A percentile compares a stretch with the other conserved stretches of the same genome.
Evolutionary conservation across 2,113 vertebrate genomes (phyloP).

Genomic region (Isichthys henryi): DNA sequence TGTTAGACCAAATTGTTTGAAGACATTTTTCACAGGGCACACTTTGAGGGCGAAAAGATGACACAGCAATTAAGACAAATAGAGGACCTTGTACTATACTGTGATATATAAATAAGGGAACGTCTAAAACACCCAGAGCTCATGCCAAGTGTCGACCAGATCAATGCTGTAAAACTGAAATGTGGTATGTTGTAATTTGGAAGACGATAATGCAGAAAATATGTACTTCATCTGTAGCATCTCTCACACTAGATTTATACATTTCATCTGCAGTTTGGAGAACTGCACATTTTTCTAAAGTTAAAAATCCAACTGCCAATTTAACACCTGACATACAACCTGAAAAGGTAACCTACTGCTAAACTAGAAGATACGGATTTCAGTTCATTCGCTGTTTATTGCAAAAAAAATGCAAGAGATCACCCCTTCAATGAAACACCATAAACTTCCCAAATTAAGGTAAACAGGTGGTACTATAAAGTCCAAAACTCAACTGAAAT

Average conservation of each 20-base stretch:
- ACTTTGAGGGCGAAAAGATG: neutral
- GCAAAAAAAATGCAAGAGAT: neutral
- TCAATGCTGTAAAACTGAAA: neutral
- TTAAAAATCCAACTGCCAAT: no score
- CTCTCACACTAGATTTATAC: neutral
- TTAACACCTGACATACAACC: no score
- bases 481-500: neutral
- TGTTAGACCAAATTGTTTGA: neutral
- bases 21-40: neutral
- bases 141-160: neutral
- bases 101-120: neutral
- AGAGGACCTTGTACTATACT: neutral
- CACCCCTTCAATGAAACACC: neutral
- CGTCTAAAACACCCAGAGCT: neutral
- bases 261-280: neutral
- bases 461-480: neutral
- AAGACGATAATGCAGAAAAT: no score
- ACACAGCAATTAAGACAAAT: neutral
- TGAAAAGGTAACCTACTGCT: neutral
- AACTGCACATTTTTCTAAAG: neutral
- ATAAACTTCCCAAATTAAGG: neutral
- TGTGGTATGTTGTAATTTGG: neutral
- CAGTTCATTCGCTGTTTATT: neutral
- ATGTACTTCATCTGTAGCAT: no score
- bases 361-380: neutral